Conservation (phyloP, 2,113 vertebrate species). For the Setophaga kirtlandii region DNA sequence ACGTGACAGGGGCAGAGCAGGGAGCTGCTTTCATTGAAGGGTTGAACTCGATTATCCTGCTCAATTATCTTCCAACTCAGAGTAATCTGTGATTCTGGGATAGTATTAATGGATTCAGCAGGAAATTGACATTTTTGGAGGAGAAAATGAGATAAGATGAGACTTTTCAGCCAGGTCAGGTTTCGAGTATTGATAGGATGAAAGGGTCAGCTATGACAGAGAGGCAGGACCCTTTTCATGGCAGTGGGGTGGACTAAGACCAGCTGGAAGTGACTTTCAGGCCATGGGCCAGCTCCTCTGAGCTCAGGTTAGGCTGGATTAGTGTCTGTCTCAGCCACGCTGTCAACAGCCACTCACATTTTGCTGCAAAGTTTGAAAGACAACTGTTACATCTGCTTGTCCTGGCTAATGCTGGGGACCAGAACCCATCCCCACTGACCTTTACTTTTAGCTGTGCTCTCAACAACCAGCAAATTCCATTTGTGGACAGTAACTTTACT, state of each 20-base stretch:
- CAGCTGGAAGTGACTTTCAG: background rate
- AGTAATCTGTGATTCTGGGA: background rate
- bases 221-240: background rate
- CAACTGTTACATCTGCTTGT: fast-evolving
- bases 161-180: background rate
- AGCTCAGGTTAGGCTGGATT: background rate
- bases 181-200: background rate
- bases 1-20: background rate
- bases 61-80: background rate
- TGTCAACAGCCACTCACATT: background rate
- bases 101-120: background rate
- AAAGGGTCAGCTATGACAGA: background rate
- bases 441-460: background rate
- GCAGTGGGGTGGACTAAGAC: background rate
- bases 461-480: background rate
- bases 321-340: background rate
- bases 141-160: background rate
- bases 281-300: background rate
- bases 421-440: background rate
- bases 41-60: background rate
- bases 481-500: background rate
- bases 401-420: background rate
- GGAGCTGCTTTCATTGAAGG: background rate
- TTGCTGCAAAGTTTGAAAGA: background rate
- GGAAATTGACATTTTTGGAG: background rate